Conservation (phyloP, 2,888 invertebrate genomes). For the Polymixis flavicincta region DNA sequence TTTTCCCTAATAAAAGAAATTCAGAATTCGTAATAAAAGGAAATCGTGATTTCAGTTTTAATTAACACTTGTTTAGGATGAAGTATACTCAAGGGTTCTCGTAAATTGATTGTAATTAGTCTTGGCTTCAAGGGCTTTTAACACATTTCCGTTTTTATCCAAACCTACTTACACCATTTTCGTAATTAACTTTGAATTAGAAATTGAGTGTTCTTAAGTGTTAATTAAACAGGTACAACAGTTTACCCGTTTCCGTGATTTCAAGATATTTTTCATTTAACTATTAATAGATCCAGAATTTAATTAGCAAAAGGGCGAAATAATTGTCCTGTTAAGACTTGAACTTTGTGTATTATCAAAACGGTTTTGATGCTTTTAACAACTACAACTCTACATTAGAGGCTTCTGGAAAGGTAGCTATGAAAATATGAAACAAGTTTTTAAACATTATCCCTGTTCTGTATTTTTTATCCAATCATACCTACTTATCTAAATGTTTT, state of each 20-base stretch:
- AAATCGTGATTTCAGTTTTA: conserved; percentile 56
- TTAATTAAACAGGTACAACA: conserved; percentile 15
- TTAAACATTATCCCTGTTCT: too few relatives aligned
- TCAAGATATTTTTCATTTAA: neutral
- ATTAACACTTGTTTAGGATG: conserved; percentile 55
- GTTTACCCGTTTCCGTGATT: conserved; percentile 6
- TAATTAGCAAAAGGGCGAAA: conserved; percentile 16
- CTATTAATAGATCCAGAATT: neutral
- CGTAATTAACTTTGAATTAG: conserved; percentile 38
- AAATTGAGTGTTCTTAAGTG: neutral
- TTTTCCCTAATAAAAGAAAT: conserved; percentile 14
- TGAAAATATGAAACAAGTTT: neutral
- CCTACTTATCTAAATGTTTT: neutral
- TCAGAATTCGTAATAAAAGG: conserved; percentile 15
- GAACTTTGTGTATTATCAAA: neutral
- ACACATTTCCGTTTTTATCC: conserved; percentile 35
- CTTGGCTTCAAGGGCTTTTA: conserved; percentile 40
- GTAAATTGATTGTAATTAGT: conserved; percentile 58
- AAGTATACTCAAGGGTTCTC: conserved; percentile 41
- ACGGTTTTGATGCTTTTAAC: neutral
- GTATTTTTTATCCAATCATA: neutral
- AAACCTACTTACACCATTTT: conserved; percentile 1
- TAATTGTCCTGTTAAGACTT: neutral
- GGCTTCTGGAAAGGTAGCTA: neutral
- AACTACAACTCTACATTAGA: neutral